A percentile compares a stretch with the other conserved stretches of the same genome.
These are phyloP conservation scores for Pempheris klunzingeri DNA, from an alignment of 2,797 vertebrate genomes.

Conservation along the genomic window DNA sequence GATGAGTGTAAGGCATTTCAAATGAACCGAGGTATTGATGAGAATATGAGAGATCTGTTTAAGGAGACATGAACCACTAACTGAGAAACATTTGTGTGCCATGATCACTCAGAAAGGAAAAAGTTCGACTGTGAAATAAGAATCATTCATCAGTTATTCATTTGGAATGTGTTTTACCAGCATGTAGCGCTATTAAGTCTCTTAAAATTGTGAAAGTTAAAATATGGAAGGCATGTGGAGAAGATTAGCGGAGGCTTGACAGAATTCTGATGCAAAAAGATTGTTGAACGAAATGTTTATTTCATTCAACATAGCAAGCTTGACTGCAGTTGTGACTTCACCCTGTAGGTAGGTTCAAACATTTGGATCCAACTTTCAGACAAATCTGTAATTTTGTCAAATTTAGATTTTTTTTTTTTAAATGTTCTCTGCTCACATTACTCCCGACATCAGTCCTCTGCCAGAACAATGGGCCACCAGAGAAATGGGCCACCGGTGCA, in stretches of 20 bases:
- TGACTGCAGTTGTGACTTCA: conserved; percentile 4
- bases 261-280: background rate
- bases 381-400: background rate
- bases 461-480: background rate
- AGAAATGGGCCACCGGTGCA: background rate
- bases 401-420: background rate
- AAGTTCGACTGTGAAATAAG: conserved; percentile 5
- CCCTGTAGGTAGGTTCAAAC: background rate
- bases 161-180: background rate
- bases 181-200: background rate
- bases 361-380: background rate
- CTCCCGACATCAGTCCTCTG: background rate
- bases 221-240: background rate
- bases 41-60: conserved; percentile 29
- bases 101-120: background rate
- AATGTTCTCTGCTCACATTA: conserved; percentile 3
- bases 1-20: conserved; percentile 30
- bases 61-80: background rate
- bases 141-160: background rate
- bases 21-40: conserved; percentile 11
- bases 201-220: background rate
- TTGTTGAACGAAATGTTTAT: too few species aligned
- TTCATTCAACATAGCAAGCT: background rate
- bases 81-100: background rate
- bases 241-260: background rate